Conservation (phyloP, 2,888 invertebrate genomes). For the Callinectes sapidus region DNA sequence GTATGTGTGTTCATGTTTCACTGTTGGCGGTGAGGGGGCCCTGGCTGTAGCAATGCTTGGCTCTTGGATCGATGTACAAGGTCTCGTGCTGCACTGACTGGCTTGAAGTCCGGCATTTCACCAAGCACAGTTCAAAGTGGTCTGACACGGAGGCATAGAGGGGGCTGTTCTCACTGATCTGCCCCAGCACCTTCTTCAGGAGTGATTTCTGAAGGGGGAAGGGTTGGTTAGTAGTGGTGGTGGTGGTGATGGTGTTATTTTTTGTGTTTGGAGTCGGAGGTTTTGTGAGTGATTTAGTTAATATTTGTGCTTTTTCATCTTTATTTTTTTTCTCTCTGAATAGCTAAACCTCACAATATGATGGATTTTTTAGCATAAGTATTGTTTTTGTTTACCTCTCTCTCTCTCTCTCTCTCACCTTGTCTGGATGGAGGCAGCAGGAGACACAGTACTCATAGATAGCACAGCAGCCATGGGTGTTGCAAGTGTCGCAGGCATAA, state of each 20-base stretch:
- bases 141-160: slow-evolving; percentile 89
- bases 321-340: background rate
- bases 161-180: slow-evolving; percentile 80
- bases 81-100: slow-evolving; percentile 94
- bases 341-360: too few relatives aligned
- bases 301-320: background rate
- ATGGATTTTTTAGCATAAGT: too few relatives aligned
- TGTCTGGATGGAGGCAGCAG: slow-evolving; percentile 92
- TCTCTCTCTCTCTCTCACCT: slow-evolving; percentile 75
- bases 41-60: slow-evolving; percentile 72
- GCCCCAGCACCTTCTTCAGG: slow-evolving; percentile 71
- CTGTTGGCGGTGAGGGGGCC: slow-evolving; percentile 62
- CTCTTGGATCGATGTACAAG: slow-evolving; percentile 88
- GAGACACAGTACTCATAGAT: slow-evolving; percentile 95
- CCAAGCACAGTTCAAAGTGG: slow-evolving; percentile 93
- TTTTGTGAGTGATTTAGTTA: too few relatives aligned
- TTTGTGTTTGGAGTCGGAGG: too few relatives aligned
- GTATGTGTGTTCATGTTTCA: slow-evolving; percentile 57
- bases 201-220: slow-evolving; percentile 68
- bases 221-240: background rate
- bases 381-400: background rate
- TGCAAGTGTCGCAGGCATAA: slow-evolving; percentile 88
- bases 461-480: slow-evolving; percentile 88
- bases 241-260: background rate
- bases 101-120: slow-evolving; percentile 92